phyloP scores from a whole-genome alignment of 2,888 invertebrate species.

The Dromius quadrimaculatus region DNA sequence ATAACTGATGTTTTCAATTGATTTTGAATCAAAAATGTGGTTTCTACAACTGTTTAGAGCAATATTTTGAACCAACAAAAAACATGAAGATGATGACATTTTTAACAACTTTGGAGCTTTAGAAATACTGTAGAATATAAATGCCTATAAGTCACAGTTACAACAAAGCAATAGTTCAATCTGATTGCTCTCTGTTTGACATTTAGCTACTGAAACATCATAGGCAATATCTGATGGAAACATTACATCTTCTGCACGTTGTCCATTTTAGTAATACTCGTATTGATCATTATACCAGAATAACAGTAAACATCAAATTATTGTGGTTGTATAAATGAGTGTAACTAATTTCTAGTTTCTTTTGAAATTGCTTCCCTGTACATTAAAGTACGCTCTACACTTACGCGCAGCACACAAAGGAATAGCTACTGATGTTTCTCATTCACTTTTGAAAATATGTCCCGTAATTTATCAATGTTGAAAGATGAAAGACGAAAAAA shows the following conservation, averaged over 20 bases:
- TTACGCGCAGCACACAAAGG: conserved; percentile 22
- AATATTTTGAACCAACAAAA: too few species aligned
- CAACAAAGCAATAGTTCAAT: neutral
- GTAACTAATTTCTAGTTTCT: conserved; percentile 31
- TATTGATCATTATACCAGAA: conserved; percentile 55
- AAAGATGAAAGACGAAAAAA: conserved; percentile 41
- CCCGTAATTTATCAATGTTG: conserved; percentile 48
- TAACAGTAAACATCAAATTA: conserved; percentile 23
- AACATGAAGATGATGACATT: too few species aligned
- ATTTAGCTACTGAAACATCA: neutral
- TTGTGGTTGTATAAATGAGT: conserved; percentile 32
- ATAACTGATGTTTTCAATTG: neutral
- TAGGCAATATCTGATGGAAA: neutral
- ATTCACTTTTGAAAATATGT: conserved; percentile 38
- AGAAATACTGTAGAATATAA: too few species aligned
- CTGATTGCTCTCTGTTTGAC: neutral
- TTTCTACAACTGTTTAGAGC: too few species aligned
- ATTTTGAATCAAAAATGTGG: neutral
- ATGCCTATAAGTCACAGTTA: too few species aligned
- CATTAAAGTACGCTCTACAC: conserved; percentile 17
- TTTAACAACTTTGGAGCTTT: too few species aligned
- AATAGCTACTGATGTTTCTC: conserved; percentile 30
- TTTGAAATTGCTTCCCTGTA: conserved; percentile 29
- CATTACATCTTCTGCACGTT: neutral
- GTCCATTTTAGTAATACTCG: conserved; percentile 7